Evolutionary conservation across 2,113 vertebrate genomes (phyloP), one percentile per base, ranked within the genome.

Genomic region (Taurulus bubalis): DNA sequence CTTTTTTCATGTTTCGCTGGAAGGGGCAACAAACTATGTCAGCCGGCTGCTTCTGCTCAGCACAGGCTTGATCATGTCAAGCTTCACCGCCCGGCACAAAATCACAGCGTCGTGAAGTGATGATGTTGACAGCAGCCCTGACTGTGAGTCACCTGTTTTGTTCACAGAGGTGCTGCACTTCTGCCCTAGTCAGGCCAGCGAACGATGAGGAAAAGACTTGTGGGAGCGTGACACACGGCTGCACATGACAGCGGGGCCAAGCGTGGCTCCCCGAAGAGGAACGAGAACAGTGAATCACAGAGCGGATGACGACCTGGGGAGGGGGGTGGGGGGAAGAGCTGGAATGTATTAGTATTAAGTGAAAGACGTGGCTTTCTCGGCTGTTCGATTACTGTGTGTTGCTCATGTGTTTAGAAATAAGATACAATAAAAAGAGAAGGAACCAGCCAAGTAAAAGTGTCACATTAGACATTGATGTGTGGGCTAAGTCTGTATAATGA

Each of bases 121-220:
- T 87, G 70, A 86, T 87, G 70, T 53, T 81, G 72, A 86, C 64
- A 62, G 73, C 74, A 56, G 80, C 77, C 55, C 68, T 88, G 87
- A 89, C 85, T 72, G 62, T 80, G 90, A 90, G 83, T 91, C 86
- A 90, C 79, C 85, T 79, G 79, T 64, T 84, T 56, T 83, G 69
- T 66, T 69, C 66, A 20, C 60, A n/a, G 66, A 71, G 76, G 63
- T 60, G 34, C 86, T 85, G 83, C 77, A 78, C 75, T 84, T 85
- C 79, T 71, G 79, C 74, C 77, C 74, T 12, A 51, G n/a, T 83
- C 65, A 69, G 40, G 28, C 55, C 64, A 40, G 71, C 12, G 45
- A 75, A 76, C 51, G 28, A 62, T 85, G 79, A 88, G 84, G 71
- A 82, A 84, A 80, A 83, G 72, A 28, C 87, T 89, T 90, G 86